phyloP scores from a whole-genome alignment of 2,888 invertebrate species.

The Phania funesta region DNA sequence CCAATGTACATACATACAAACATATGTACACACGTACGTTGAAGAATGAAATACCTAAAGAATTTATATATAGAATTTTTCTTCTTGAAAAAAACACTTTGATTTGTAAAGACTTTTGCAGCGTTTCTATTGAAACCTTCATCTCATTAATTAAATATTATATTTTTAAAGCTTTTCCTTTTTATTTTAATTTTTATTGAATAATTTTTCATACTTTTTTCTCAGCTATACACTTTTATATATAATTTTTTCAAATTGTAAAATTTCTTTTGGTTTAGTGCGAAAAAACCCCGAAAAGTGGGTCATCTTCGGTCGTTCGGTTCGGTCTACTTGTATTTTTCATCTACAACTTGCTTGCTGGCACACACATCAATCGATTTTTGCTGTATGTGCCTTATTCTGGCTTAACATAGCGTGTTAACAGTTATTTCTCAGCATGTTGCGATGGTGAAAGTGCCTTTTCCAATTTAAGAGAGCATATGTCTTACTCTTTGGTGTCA shows the following conservation, averaged over 20 bases:
- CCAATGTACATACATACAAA: constrained; percentile 29
- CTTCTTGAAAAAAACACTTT: constrained; percentile 9
- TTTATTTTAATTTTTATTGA: constrained; percentile 41
- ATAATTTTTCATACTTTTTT: constrained; percentile 50
- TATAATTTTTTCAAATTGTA: constrained; percentile 68
- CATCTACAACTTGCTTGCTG: constrained; percentile 64
- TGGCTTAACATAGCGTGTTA: constrained; percentile 63
- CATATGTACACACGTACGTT: constrained; percentile 51
- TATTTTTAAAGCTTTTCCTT: constrained; percentile 25
- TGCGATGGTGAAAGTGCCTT: constrained; percentile 45
- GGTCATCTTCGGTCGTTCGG: constrained; percentile 78
- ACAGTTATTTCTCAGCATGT: constrained; percentile 35
- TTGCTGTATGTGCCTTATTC: constrained; percentile 69
- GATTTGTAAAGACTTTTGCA: constrained; percentile 7
- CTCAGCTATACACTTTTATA: constrained; percentile 67
- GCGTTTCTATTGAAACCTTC: constrained; percentile 12
- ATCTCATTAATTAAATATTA: constrained; percentile 24
- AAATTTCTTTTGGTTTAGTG: constrained; percentile 76
- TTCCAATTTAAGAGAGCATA: constrained; percentile 38
- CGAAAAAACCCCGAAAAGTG: constrained; percentile 78
- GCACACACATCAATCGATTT: constrained; percentile 75
- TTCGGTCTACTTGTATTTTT: constrained; percentile 75
- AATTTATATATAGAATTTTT: constrained; percentile 48
- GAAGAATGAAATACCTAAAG: constrained; percentile 28
- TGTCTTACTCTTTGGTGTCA: constrained; percentile 35